Base-by-base conservation (phyloP, 2,888 invertebrate genomes). In the Ceramica pisi region DNA sequence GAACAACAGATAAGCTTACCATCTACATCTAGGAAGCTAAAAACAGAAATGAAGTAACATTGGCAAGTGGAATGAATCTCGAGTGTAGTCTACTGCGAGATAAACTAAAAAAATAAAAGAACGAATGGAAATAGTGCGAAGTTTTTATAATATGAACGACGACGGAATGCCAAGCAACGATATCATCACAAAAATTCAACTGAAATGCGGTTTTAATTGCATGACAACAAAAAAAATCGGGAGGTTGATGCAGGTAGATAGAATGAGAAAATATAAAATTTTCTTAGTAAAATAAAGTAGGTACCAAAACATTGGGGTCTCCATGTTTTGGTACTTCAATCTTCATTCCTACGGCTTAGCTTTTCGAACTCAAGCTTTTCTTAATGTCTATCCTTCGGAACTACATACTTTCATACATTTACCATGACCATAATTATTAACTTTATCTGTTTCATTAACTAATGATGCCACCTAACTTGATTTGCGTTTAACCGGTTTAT, bases 1-100 rank as follows among this genome's bases (percentile, higher is more conserved):
- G 35, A 41, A 61, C 19, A 67, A 67, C 69, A 80, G 65, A 80
- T 76, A 81, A 59, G 61, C 60, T 67, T 60, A 53, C 67, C 23
- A 31, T 48, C 68, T 31, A 56, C 23, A 31, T 48, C 68, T 31
- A 56, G 19, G 26, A 66, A 59, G 64, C 77, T 81, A 63, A 55
- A 65, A 75, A 64, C 53, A 69, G 76, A 68, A 64, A 80, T 55
- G 53, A 57, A 56, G 10, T 59, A 73, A 48, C 41, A 16, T 56
- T 35, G 12, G 23, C 26, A 38, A 51, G 44, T 56, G 50, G 23
- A 8, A 63, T 67, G 44, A 60, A 46, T 55, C 41, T 51, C 35
- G 19, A 71, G 16, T 53, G 46, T 31, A 63, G 46, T 31, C 38
- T 38, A 57, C 12, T 38, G 35, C 14, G 44, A 74, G 35, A 44